Conservation (phyloP, 2,113 vertebrate species). For the Mystacornis crossleyi region DNA sequence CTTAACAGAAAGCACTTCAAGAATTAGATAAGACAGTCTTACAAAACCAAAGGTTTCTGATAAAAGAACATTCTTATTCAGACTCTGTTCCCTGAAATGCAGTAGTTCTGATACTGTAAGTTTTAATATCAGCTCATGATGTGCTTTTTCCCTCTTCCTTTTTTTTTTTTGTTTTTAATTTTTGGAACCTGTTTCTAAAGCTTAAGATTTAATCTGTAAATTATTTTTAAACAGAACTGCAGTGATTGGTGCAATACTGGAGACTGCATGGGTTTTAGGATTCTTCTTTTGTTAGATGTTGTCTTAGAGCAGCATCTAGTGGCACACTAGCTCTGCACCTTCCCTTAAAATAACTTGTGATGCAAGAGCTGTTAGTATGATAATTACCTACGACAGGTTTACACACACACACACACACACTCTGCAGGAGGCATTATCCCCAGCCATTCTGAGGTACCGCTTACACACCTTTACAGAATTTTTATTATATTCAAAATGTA, state of each 20-base stretch:
- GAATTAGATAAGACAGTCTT: conserved; percentile 1
- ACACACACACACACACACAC: neutral
- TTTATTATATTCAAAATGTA: neutral
- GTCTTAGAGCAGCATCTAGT: conserved; percentile 83
- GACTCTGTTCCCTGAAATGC: neutral
- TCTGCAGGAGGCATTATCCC: neutral
- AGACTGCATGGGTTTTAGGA: neutral
- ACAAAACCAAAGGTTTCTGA: neutral
- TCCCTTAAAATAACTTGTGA: neutral
- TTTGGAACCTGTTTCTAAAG: conserved; percentile 52
- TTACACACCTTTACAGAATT: neutral
- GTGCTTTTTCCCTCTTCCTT: fast-evolving
- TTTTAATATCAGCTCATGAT: conserved; percentile 56
- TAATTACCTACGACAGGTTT: neutral
- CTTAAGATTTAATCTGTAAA: conserved; percentile 61
- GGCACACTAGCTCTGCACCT: conserved; percentile 4
- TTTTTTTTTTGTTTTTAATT: neutral
- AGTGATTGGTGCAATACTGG: conserved; percentile 44
- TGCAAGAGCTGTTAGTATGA: neutral
- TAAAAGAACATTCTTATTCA: neutral
- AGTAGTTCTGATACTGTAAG: neutral
- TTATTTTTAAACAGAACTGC: conserved; percentile 53
- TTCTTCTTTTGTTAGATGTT: conserved; percentile 19
- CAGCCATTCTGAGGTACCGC: neutral
- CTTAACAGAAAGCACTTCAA: neutral